Evolutionary conservation across 37 sponge, comb jelly and placozoan genomes (phyloP).

Genomic region (Geodia barretti): DNA sequence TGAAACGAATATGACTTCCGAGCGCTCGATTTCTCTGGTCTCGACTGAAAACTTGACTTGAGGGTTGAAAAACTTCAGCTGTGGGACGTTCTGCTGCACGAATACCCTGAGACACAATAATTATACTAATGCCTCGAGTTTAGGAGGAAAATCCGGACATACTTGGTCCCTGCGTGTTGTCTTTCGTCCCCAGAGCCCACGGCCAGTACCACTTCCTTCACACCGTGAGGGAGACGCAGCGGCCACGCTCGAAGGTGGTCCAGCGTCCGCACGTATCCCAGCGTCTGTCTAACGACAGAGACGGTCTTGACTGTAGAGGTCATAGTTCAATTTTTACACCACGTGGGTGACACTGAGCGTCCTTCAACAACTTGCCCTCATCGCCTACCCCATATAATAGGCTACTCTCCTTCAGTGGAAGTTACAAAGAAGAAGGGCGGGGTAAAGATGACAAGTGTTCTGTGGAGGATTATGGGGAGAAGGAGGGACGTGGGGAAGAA

Average conservation of each 20-base stretch:
- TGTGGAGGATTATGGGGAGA: no score
- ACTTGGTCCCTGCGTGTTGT: conserved; percentile 37
- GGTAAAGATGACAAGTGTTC: neutral
- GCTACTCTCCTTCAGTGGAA: neutral
- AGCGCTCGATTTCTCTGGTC: neutral
- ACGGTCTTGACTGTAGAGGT: no score
- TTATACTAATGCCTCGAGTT: no score
- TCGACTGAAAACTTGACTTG: conserved; percentile 40
- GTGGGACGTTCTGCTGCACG: conserved; percentile 73
- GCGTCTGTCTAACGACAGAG: conserved; percentile 2
- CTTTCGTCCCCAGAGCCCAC: neutral
- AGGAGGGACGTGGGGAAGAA: no score
- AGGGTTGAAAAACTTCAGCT: conserved; percentile 77
- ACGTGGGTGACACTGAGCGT: no score
- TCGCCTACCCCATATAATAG: neutral
- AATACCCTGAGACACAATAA: conserved; percentile 51
- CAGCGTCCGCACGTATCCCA: conserved; percentile 44
- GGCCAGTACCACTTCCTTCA: conserved; percentile 36
- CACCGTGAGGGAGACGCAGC: conserved; percentile 16
- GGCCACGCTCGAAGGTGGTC: conserved; percentile 60
- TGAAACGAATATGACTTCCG: neutral
- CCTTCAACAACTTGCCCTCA: neutral
- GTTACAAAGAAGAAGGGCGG: neutral
- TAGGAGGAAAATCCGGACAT: neutral
- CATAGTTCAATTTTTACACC: no score